Evolutionary conservation across 1,140 invertebrate species (phyloP).

Genomic region (Pseudomyrmex flavicornis): DNA sequence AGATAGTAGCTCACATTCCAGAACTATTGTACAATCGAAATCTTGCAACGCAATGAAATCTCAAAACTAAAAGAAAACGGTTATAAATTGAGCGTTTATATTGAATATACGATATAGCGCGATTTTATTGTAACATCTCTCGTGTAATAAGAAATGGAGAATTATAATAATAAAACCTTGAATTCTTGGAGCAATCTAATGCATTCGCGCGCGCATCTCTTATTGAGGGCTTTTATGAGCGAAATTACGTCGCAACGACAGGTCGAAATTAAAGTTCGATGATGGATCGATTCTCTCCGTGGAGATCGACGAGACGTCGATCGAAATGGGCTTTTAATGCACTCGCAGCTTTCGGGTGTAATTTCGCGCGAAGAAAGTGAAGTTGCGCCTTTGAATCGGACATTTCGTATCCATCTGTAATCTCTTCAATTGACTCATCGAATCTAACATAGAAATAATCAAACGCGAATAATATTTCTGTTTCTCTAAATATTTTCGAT

Average conservation of each 20-base stretch:
- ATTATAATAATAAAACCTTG: too few relatives aligned
- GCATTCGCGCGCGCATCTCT: too few relatives aligned
- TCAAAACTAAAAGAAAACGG: too few relatives aligned
- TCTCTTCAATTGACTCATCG: neutral
- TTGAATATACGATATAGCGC: too few relatives aligned
- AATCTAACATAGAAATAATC: neutral
- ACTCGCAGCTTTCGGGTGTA: conserved; percentile 4
- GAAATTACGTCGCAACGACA: conserved; percentile 13
- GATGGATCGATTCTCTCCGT: neutral
- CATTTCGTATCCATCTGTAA: conserved; percentile 19
- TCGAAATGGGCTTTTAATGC: conserved; percentile 25
- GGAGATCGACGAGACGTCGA: neutral
- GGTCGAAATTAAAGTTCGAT: conserved; percentile 30
- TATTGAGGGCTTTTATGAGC: neutral
- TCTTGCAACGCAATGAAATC: too few relatives aligned
- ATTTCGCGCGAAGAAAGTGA: neutral
- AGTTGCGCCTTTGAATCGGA: neutral
- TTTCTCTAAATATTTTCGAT: neutral
- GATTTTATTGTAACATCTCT: too few relatives aligned
- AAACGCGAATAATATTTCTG: neutral
- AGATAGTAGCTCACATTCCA: neutral
- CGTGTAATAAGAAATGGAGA: too few relatives aligned
- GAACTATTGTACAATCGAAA: too few relatives aligned
- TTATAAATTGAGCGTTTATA: too few relatives aligned
- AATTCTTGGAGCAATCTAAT: too few relatives aligned